A percentile compares a stretch with the other conserved stretches of the same genome.
Conservation (phyloP, 2,113 vertebrate genomes). For the Pithys albifrons region DNA sequence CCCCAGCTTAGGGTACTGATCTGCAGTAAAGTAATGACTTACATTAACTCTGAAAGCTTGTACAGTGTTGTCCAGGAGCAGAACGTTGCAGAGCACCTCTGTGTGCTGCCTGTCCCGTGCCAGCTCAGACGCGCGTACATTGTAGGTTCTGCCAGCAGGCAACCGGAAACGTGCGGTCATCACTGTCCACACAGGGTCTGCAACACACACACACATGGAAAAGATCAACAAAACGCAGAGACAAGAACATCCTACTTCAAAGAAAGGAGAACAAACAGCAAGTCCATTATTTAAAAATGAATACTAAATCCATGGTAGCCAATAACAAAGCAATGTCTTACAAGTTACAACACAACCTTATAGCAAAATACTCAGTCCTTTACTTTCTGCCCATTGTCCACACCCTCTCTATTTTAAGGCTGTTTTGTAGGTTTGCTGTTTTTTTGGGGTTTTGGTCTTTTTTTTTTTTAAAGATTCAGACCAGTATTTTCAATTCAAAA, state of each 20-base stretch:
- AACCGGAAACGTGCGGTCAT: constrained; percentile 99
- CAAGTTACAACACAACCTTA: neutral
- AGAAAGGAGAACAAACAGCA: neutral
- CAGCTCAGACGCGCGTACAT: constrained; percentile 99
- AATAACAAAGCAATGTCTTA: neutral
- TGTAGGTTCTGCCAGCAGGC: constrained; percentile 99
- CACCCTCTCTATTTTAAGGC: neutral
- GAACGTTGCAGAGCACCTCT: constrained; percentile 95
- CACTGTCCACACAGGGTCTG: constrained; percentile 96
- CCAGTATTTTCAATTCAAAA: neutral
- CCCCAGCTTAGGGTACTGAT: fast-evolving
- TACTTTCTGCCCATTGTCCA: neutral
- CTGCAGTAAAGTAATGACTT: constrained; percentile 68
- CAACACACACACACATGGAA: neutral
- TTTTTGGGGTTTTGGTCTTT: neutral
- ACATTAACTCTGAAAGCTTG: constrained; percentile 96
- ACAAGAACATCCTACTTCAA: neutral
- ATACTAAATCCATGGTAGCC: neutral
- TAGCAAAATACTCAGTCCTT: neutral
- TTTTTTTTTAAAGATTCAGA: neutral
- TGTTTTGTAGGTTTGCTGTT: neutral
- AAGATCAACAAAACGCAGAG: neutral
- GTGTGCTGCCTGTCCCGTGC: constrained; percentile 97
- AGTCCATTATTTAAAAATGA: neutral
- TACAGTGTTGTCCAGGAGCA: constrained; percentile 96